phyloP scores from a whole-genome alignment of 1,140 invertebrate species.

The Plectus sambesii region DNA sequence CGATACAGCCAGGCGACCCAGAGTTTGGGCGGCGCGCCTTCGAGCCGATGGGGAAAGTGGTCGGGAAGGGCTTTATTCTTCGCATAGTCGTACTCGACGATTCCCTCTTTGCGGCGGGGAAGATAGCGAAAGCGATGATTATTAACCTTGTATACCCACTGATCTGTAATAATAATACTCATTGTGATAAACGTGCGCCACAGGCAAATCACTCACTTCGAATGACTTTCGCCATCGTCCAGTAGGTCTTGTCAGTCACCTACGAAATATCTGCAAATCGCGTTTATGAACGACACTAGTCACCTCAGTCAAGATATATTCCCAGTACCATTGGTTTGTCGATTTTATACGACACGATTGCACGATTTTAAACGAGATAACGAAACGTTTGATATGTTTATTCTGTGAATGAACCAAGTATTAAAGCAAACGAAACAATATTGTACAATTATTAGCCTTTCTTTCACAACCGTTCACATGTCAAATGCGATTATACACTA shows the following conservation, averaged over 20 bases:
- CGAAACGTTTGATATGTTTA: constrained; percentile 1
- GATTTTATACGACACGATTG: too few relatives aligned
- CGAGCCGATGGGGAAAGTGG: constrained; percentile 29
- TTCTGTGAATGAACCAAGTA: constrained; percentile 5
- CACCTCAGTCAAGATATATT: too few relatives aligned
- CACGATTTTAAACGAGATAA: constrained; percentile 4
- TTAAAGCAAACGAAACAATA: too few relatives aligned
- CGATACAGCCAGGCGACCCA: constrained; percentile 41
- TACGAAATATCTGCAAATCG: too few relatives aligned
- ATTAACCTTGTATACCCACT: constrained; percentile 33
- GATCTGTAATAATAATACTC: constrained; percentile 12
- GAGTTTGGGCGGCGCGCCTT: constrained; percentile 33
- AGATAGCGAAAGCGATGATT: constrained; percentile 37
- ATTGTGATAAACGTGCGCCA: background rate
- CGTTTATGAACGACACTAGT: too few relatives aligned
- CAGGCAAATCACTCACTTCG: constrained; percentile 17
- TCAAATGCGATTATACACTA: too few relatives aligned
- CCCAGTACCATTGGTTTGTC: too few relatives aligned
- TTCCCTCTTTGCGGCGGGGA: constrained; percentile 31
- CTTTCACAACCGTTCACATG: too few relatives aligned
- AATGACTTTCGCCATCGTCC: constrained; percentile 22
- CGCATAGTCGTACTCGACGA: constrained; percentile 32
- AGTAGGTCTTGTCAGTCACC: too few relatives aligned
- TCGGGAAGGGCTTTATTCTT: constrained; percentile 17
- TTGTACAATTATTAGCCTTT: too few relatives aligned